Evolutionary conservation across 2,888 invertebrate genomes (phyloP).

Genomic region (Polymixis lichenea): DNA sequence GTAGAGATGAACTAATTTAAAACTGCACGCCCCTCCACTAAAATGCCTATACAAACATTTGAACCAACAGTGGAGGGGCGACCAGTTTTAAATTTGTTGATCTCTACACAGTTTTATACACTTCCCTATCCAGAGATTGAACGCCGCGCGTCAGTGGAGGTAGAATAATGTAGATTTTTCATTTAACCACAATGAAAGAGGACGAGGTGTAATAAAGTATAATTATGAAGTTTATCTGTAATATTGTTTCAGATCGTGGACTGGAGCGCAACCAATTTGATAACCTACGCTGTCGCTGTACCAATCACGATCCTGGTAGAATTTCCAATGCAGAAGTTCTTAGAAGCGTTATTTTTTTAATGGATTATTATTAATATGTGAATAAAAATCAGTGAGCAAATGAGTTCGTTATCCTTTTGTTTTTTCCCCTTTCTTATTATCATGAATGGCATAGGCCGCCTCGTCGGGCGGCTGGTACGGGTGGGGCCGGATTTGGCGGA

Average conservation of each 20-base stretch:
- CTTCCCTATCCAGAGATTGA: background rate
- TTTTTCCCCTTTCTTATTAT: background rate
- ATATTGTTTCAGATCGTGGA: constrained; percentile 63
- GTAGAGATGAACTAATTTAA: too few relatives aligned
- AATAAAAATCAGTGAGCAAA: constrained; percentile 11
- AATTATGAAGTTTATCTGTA: background rate
- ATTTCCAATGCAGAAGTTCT: constrained; percentile 59
- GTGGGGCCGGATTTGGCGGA: too few relatives aligned
- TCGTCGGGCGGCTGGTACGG: too few relatives aligned
- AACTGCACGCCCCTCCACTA: too few relatives aligned
- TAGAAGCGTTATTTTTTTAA: constrained; percentile 43
- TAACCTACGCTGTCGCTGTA: constrained; percentile 60
- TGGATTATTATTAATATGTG: background rate
- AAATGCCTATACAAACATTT: too few relatives aligned
- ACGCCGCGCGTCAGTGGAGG: background rate
- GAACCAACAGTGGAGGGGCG: too few relatives aligned
- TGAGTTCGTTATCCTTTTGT: background rate
- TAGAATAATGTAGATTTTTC: too few relatives aligned
- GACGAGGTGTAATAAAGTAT: too few relatives aligned
- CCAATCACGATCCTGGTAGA: constrained; percentile 65
- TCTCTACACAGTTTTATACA: too few relatives aligned
- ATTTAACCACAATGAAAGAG: too few relatives aligned
- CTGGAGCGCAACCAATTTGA: constrained; percentile 57
- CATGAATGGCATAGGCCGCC: too few relatives aligned
- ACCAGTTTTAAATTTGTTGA: too few relatives aligned